A percentile compares a stretch with the other conserved stretches of the same genome.
phyloP scores from a whole-genome alignment of 2,113 vertebrate species.

The Actenoides lindsayi region DNA sequence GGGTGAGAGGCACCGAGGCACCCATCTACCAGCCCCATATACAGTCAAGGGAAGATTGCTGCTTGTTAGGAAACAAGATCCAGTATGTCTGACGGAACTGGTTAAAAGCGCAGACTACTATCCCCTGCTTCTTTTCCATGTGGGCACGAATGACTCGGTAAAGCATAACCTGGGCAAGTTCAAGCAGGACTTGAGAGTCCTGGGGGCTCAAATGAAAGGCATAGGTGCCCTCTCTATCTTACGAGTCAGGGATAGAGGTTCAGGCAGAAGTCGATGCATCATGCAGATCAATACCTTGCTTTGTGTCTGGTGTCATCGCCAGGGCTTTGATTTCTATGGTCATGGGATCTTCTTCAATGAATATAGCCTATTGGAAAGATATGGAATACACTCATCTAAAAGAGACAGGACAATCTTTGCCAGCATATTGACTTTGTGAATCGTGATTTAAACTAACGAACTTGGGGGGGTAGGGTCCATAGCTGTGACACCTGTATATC shows the following conservation, averaged over 20 bases:
- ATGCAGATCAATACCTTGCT: background rate
- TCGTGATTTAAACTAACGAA: background rate
- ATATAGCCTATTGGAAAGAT: background rate
- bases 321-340: background rate
- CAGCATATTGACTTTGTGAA: background rate
- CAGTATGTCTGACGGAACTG: background rate
- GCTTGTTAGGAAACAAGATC: background rate
- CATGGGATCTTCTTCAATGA: background rate
- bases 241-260: background rate
- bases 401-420: background rate
- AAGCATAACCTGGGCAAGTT: background rate
- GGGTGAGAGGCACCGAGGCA: background rate
- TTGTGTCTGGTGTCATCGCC: background rate
- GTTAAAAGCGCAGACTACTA: background rate
- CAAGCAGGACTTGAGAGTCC: background rate
- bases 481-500: background rate
- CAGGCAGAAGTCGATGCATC: background rate
- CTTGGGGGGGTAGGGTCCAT: background rate
- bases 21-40: background rate
- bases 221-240: background rate
- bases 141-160: background rate
- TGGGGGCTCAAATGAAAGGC: background rate
- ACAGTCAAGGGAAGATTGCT: background rate
- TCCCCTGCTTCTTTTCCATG: background rate
- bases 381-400: background rate